phyloP scores from a whole-genome alignment of 2,113 vertebrate species.

The Osmerus mordax region DNA sequence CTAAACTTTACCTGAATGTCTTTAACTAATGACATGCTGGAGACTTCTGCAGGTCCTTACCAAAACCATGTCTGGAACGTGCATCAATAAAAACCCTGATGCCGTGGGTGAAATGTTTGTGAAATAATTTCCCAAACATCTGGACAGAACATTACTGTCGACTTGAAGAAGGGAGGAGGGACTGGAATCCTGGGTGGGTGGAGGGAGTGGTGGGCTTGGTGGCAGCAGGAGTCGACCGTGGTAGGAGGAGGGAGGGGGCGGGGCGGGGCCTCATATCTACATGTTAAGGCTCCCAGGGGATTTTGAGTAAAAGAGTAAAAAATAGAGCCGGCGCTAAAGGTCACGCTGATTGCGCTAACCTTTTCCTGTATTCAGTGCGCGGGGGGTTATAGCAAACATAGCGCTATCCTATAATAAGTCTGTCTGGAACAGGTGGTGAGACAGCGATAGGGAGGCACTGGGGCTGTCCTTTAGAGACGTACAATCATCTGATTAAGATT shows the following conservation, averaged over 20 bases:
- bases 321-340: background rate
- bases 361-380: conserved; percentile 5
- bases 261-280: background rate
- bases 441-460: background rate
- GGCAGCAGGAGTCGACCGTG: background rate
- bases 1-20: too few relatives aligned
- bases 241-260: background rate
- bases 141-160: too few relatives aligned
- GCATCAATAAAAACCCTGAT: too few relatives aligned
- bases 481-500: background rate
- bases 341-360: conserved; percentile 14
- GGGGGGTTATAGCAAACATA: background rate
- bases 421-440: background rate
- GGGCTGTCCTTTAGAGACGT: background rate
- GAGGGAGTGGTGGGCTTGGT: too few relatives aligned
- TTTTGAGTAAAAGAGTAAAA: conserved; percentile 3
- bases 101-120: too few relatives aligned
- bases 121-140: too few relatives aligned
- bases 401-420: background rate
- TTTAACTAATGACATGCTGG: too few relatives aligned
- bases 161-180: too few relatives aligned
- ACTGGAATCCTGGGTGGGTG: too few relatives aligned
- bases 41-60: too few relatives aligned
- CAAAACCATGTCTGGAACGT: too few relatives aligned
- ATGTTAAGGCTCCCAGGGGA: background rate